Percentiles rank a stretch among this genome's conserved stretches.
Conservation (phyloP, 2,888 invertebrate genomes). For the Charanyca ferruginea region DNA sequence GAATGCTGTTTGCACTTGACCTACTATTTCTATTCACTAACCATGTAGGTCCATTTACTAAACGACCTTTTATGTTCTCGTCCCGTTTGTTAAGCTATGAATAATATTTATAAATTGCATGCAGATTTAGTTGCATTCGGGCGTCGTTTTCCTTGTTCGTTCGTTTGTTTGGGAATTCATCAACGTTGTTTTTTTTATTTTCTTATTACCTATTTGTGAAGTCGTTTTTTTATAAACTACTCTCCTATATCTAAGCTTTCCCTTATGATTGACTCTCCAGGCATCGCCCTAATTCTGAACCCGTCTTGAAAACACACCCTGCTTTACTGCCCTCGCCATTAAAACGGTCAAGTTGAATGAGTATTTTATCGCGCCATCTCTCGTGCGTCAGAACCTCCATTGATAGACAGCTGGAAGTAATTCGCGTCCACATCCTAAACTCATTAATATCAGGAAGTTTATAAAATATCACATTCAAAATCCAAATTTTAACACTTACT, state of each 20-base stretch:
- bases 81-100: neutral
- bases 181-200: neutral
- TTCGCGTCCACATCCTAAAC: neutral
- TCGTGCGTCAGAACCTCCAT: conserved; percentile 23
- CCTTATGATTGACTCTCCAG: neutral
- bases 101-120: neutral
- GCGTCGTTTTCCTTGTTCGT: conserved; percentile 17
- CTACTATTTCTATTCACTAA: conserved; percentile 23
- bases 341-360: conserved; percentile 27
- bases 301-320: conserved; percentile 3
- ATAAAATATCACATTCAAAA: neutral
- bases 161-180: neutral
- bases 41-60: conserved; percentile 1
- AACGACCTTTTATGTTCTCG: conserved; percentile 27
- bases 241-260: neutral
- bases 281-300: neutral
- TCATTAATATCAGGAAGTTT: neutral
- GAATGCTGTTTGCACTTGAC: conserved; percentile 53
- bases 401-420: neutral
- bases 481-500: neutral
- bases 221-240: no score
- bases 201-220: no score
- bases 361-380: conserved; percentile 31
- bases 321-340: neutral
- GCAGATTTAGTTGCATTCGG: neutral